These are phyloP conservation scores for Zhengitettix transpicula DNA, from an alignment of 2,888 invertebrate species.

Conservation along the genomic window DNA sequence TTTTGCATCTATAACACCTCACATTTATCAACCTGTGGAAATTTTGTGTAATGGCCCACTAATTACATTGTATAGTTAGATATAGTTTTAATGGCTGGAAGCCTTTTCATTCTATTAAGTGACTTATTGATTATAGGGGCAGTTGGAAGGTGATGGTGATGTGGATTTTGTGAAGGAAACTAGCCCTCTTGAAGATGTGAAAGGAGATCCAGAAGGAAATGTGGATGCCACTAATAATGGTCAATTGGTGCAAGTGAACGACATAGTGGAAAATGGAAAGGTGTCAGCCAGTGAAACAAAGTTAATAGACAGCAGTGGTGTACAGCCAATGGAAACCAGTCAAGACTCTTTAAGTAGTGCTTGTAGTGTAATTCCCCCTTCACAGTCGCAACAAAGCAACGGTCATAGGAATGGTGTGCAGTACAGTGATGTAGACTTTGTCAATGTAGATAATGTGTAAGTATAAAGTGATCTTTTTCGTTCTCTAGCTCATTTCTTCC, in stretches of 20 bases:
- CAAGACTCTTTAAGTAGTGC: neutral
- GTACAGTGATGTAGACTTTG: neutral
- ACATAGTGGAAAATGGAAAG: neutral
- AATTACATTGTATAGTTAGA: no score
- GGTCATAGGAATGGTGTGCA: neutral
- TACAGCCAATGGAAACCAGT: neutral
- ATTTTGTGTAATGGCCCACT: no score
- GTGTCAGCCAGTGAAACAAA: neutral
- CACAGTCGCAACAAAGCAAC: neutral
- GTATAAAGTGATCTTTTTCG: neutral
- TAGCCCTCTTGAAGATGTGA: neutral
- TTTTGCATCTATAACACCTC: no score
- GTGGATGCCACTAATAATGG: neutral
- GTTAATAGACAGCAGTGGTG: neutral
- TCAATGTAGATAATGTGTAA: neutral
- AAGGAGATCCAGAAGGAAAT: neutral
- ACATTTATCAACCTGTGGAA: no score
- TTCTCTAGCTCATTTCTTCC: no score
- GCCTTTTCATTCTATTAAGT: no score
- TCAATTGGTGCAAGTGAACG: neutral
- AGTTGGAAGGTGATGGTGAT: neutral
- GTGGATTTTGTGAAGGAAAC: neutral
- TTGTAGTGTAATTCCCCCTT: neutral
- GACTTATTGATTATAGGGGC: neutral
- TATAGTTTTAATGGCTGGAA: no score